These are phyloP conservation scores for Campopleginae sp. DNA, from an alignment of 2,888 invertebrate species.

Conservation along the genomic window DNA sequence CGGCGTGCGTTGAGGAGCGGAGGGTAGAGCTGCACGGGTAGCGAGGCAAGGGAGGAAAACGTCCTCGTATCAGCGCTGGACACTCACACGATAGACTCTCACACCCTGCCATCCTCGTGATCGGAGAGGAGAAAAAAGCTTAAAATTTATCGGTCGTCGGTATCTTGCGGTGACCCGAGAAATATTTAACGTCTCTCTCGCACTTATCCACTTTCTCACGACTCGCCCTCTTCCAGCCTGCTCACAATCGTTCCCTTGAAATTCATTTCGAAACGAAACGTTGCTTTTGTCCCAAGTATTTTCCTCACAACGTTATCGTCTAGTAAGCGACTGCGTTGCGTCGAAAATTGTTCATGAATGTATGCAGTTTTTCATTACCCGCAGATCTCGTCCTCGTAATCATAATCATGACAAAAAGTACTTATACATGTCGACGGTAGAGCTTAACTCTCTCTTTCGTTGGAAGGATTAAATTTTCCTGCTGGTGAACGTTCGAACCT, in stretches of 20 bases:
- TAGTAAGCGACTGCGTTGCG: conserved; percentile 7
- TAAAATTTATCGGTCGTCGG: conserved; percentile 63
- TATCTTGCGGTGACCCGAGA: conserved; percentile 49
- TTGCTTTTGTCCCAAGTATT: neutral
- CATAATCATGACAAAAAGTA: conserved; percentile 35
- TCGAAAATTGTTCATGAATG: neutral
- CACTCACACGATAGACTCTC: conserved; percentile 74
- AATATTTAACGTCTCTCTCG: conserved; percentile 54
- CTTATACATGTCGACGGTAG: conserved; percentile 3
- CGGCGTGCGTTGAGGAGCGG: conserved; percentile 64
- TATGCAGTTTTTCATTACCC: neutral
- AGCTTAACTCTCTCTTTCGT: conserved; percentile 15
- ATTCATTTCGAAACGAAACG: conserved; percentile 12
- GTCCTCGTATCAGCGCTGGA: conserved; percentile 78
- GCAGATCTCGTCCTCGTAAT: conserved; percentile 16
- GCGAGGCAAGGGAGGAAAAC: conserved; percentile 61
- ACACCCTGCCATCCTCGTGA: conserved; percentile 36
- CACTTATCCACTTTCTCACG: conserved; percentile 6
- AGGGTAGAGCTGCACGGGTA: conserved; percentile 36
- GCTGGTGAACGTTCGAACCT: conserved; percentile 45
- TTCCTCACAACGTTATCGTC: conserved; percentile 13
- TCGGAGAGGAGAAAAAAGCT: conserved; percentile 54
- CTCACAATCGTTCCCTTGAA: conserved; percentile 7
- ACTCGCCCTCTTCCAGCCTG: neutral
- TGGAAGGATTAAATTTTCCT: conserved; percentile 25